A percentile compares a stretch with the other conserved stretches of the same genome.
These are phyloP conservation scores for Spongia lamella DNA, from an alignment of 37 sponge, comb jelly and placozoan species.

Conservation along the genomic window DNA sequence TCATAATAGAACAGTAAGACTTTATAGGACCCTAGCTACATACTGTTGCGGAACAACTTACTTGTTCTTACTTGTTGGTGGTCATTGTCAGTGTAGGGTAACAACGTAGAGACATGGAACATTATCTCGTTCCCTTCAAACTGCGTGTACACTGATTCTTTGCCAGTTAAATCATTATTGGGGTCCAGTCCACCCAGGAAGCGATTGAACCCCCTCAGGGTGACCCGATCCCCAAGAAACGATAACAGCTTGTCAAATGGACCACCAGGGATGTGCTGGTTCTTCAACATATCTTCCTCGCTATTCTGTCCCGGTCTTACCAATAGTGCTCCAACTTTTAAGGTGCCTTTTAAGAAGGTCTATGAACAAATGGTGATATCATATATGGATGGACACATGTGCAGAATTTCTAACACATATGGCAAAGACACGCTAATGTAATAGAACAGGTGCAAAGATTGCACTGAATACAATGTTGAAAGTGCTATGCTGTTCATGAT, in stretches of 20 bases:
- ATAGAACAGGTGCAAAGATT: too few species aligned
- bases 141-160: slow-evolving; percentile 82
- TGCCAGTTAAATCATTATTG: slow-evolving; percentile 80
- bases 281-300: slow-evolving; percentile 89
- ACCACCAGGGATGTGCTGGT: slow-evolving; percentile 64
- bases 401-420: neutral
- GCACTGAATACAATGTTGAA: too few species aligned
- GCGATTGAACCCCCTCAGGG: slow-evolving; percentile 80
- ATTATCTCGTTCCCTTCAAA: slow-evolving; percentile 76
- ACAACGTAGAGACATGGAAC: slow-evolving; percentile 94
- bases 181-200: slow-evolving; percentile 91
- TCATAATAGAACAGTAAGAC: too few species aligned
- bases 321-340: slow-evolving; percentile 84
- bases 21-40: too few species aligned
- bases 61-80: slow-evolving; percentile 78
- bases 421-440: neutral
- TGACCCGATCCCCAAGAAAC: slow-evolving; percentile 44
- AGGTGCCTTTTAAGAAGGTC: slow-evolving; percentile 64
- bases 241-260: neutral
- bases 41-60: too few species aligned
- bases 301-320: slow-evolving; percentile 79
- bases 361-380: neutral
- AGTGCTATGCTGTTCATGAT: too few species aligned
- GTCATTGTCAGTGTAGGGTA: slow-evolving; percentile 85
- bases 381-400: neutral